Percentiles rank a stretch among this genome's conserved stretches.
phyloP scores from a whole-genome alignment of 2,113 vertebrate species.

The Rhinogobius similis region DNA sequence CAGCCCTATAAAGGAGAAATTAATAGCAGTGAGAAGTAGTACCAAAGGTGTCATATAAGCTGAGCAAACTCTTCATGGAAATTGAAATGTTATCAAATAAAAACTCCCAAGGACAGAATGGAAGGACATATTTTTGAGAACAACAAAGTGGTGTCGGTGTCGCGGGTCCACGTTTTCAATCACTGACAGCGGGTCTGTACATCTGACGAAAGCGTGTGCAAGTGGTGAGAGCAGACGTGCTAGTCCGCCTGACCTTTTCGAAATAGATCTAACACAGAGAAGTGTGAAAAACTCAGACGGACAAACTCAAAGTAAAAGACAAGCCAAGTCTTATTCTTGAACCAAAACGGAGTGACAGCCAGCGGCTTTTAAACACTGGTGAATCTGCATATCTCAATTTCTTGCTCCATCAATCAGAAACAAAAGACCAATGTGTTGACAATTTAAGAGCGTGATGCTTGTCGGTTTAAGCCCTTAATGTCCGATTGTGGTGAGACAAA shows the following conservation, averaged over 20 bases:
- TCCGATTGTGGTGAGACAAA: slow-evolving; percentile 44
- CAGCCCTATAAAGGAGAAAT: slow-evolving; percentile 19
- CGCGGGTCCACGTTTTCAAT: slow-evolving; percentile 23
- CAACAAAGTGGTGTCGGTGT: slow-evolving; percentile 29
- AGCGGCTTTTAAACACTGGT: slow-evolving; percentile 26
- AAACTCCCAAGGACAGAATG: slow-evolving; percentile 25
- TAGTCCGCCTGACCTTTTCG: slow-evolving; percentile 45
- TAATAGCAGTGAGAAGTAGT: slow-evolving; percentile 31
- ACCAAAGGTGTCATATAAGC: slow-evolving; percentile 34
- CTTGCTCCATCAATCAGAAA: slow-evolving; percentile 52
- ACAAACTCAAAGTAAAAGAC: slow-evolving; percentile 3
- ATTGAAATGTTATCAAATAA: slow-evolving; percentile 20
- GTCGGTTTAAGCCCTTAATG: slow-evolving; percentile 55
- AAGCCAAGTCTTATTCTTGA: slow-evolving; percentile 14
- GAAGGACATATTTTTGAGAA: background rate
- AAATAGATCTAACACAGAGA: slow-evolving; percentile 24
- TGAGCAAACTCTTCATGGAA: slow-evolving; percentile 34
- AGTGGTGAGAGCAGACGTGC: slow-evolving; percentile 14
- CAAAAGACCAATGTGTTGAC: slow-evolving; percentile 47
- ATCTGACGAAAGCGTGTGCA: slow-evolving; percentile 36
- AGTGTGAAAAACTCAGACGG: slow-evolving; percentile 25
- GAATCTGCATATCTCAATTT: slow-evolving; percentile 41
- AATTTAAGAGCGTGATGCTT: slow-evolving; percentile 35
- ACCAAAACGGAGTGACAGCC: slow-evolving; percentile 17
- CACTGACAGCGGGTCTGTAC: background rate